Percentiles rank a stretch among this genome's conserved stretches.
Conservation (phyloP, 2,888 invertebrate species). For the Crioceris asparagi region DNA sequence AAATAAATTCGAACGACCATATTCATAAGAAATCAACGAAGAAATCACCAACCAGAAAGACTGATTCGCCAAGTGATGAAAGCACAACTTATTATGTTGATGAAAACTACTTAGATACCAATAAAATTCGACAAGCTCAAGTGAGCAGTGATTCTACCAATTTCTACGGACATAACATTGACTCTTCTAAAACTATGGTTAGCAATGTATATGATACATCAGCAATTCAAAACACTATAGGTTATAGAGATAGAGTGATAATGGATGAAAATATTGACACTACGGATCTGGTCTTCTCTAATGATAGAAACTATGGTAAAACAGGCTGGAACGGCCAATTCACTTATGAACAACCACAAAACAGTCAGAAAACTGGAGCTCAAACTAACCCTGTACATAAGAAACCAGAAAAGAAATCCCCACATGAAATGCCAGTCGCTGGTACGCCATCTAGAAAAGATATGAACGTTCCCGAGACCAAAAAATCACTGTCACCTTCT, state of each 20-base stretch:
- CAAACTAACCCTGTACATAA: background rate
- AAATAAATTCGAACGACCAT: slow-evolving; percentile 4
- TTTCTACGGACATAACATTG: slow-evolving; percentile 32
- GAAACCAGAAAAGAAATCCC: slow-evolving; percentile 8
- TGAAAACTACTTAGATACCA: slow-evolving; percentile 26
- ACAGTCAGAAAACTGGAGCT: slow-evolving; percentile 7
- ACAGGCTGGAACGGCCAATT: slow-evolving; percentile 38
- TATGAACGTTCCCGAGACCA: background rate
- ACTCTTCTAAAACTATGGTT: slow-evolving; percentile 28
- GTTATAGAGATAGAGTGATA: slow-evolving; percentile 39
- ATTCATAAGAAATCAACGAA: slow-evolving; percentile 3
- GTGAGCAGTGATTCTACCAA: slow-evolving; percentile 27
- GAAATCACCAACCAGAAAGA: slow-evolving; percentile 2
- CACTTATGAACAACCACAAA: slow-evolving; percentile 28
- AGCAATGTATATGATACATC: slow-evolving; percentile 33
- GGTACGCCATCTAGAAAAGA: slow-evolving; percentile 5
- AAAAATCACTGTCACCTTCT: background rate
- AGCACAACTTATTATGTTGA: slow-evolving; percentile 22
- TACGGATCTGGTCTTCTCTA: slow-evolving; percentile 29
- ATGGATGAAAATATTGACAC: slow-evolving; percentile 39
- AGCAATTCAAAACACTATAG: slow-evolving; percentile 35
- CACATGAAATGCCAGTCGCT: background rate
- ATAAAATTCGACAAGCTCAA: slow-evolving; percentile 25
- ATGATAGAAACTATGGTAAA: slow-evolving; percentile 36
- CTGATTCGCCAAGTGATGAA: slow-evolving; percentile 3